Evolutionary conservation across 2,113 vertebrate species (phyloP).

Genomic region (Cichladusa arquata): DNA sequence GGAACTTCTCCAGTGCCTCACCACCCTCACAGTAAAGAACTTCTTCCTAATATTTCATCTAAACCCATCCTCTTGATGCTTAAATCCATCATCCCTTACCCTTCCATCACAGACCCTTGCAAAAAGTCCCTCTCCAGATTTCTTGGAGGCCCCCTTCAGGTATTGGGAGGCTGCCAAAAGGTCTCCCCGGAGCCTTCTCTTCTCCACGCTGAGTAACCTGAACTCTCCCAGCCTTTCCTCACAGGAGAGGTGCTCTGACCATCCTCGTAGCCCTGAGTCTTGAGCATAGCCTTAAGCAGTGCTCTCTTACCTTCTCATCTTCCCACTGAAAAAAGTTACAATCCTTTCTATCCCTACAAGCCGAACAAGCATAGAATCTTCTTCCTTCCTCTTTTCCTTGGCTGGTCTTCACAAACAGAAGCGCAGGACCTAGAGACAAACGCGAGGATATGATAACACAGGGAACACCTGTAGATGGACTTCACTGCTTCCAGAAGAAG

Average conservation of each 20-base stretch:
- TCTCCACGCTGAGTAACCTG: too few species aligned
- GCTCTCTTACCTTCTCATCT: constrained; percentile 86
- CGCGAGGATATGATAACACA: neutral
- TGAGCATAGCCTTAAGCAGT: accelerated
- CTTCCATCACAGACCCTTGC: too few species aligned
- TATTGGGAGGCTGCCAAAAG: accelerated
- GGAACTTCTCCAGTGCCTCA: neutral
- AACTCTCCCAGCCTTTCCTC: neutral
- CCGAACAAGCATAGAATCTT: constrained; percentile 92
- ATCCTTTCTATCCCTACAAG: constrained; percentile 91
- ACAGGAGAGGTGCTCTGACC: accelerated
- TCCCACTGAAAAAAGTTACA: constrained; percentile 96
- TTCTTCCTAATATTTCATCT: neutral
- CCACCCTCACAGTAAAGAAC: neutral
- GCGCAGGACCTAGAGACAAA: constrained; percentile 79
- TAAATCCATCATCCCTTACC: neutral
- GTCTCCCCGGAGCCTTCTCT: neutral
- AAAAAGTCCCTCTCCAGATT: too few species aligned
- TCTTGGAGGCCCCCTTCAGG: neutral
- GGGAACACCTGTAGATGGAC: accelerated
- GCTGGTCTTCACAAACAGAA: constrained; percentile 84
- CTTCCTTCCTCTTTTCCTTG: constrained; percentile 68
- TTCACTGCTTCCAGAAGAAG: accelerated
- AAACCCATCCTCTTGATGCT: neutral
- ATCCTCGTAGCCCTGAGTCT: neutral